phyloP scores from a whole-genome alignment of 2,888 invertebrate genomes.

The Melanargia galathea region DNA sequence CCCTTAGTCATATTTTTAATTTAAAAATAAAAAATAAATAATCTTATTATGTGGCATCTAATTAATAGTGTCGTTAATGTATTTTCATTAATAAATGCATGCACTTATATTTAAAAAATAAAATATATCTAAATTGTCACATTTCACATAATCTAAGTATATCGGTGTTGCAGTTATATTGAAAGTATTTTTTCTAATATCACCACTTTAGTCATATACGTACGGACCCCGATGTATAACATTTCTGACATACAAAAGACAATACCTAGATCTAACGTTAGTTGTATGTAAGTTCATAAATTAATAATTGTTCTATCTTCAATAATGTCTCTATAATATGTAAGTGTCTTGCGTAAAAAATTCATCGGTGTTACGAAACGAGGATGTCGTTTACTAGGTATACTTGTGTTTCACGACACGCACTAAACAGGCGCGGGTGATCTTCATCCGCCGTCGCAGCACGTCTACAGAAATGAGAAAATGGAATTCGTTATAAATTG shows the following conservation, averaged over 20 bases:
- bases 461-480: neutral
- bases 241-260: constrained; percentile 81
- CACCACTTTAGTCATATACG: constrained; percentile 52
- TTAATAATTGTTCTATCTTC: constrained; percentile 79
- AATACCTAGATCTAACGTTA: constrained; percentile 83
- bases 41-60: constrained; percentile 60
- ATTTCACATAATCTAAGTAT: constrained; percentile 58
- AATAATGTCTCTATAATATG: constrained; percentile 77
- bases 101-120: constrained; percentile 57
- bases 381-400: constrained; percentile 51
- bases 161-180: constrained; percentile 69
- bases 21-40: constrained; percentile 12
- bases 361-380: constrained; percentile 62
- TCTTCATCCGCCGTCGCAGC: neutral
- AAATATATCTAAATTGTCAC: constrained; percentile 54
- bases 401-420: constrained; percentile 39
- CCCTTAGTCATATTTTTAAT: constrained; percentile 28
- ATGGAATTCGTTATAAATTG: neutral
- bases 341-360: constrained; percentile 76
- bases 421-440: neutral
- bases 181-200: constrained; percentile 54
- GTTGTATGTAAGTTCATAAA: constrained; percentile 77
- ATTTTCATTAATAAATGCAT: constrained; percentile 53
- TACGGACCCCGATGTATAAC: constrained; percentile 70
- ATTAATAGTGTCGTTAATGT: constrained; percentile 59